Percentiles rank a stretch among this genome's conserved stretches.
These are phyloP conservation scores for Chelidonichthys spinosus DNA, from an alignment of 2,797 vertebrate genomes.

Conservation along the genomic window DNA sequence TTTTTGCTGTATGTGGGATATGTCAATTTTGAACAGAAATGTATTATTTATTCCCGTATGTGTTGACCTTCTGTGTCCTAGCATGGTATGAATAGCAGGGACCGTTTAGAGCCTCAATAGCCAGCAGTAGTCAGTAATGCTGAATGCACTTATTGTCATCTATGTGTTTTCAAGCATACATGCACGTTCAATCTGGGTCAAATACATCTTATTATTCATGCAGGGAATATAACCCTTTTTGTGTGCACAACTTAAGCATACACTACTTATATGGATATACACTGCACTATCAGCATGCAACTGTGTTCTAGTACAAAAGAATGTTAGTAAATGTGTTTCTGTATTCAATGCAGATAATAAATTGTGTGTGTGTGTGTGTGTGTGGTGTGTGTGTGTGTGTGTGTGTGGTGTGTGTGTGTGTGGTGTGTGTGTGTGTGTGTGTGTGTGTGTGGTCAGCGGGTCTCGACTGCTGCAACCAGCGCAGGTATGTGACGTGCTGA, in stretches of 20 bases:
- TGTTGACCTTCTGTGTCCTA: conserved; percentile 11
- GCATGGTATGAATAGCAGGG: conserved; percentile 16
- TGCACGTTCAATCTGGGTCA: not conserved
- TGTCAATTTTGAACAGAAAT: conserved; percentile 55
- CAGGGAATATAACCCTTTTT: not conserved
- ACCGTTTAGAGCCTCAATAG: not conserved
- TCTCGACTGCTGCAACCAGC: conserved; percentile 95
- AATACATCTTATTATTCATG: conserved; percentile 13
- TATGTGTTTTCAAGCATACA: conserved; percentile 18
- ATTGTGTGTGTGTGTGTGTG: conserved; percentile 7
- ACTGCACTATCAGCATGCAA: conserved; percentile 47
- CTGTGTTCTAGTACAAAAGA: conserved; percentile 7
- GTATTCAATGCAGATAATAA: not conserved
- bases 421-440: conserved; percentile 51
- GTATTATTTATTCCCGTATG: not conserved
- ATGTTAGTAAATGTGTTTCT: not conserved
- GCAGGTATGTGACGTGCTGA: conserved; percentile 96
- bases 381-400: not conserved
- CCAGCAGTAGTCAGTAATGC: not conserved
- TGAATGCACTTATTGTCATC: conserved; percentile 15
- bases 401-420: conserved; percentile 27
- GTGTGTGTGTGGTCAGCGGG: conserved; percentile 80
- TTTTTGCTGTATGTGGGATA: conserved; percentile 14
- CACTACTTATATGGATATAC: not conserved
- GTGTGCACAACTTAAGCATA: conserved; percentile 38